These are phyloP conservation scores for Thermophis baileyi DNA, from an alignment of 2,113 vertebrate genomes.

Conservation along the genomic window DNA sequence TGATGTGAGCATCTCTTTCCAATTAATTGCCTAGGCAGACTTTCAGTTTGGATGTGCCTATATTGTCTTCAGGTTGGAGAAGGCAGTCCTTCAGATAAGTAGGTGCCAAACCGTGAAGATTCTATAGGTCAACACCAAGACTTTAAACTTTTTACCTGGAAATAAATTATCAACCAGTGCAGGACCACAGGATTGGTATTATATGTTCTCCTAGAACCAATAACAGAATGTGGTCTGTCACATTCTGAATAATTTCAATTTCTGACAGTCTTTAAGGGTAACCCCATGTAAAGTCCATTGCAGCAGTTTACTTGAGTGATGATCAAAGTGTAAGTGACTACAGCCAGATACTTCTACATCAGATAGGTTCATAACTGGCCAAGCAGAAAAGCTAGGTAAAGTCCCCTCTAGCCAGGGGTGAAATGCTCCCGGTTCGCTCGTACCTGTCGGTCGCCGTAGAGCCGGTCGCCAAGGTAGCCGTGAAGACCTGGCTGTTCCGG, in stretches of 20 bases:
- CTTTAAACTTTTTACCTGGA: not conserved
- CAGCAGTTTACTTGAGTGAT: not conserved
- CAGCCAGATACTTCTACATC: not conserved
- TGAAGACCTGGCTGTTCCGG: no score
- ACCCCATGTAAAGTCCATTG: not conserved
- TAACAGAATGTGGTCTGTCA: not conserved
- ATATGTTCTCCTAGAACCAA: not conserved
- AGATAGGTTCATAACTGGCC: not conserved
- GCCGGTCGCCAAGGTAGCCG: no score
- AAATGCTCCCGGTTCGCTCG: no score
- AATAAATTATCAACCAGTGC: not conserved
- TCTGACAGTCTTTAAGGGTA: not conserved
- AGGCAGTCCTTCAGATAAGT: not conserved
- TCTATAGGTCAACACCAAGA: not conserved
- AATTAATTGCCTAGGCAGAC: not conserved
- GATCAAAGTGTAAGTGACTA: not conserved
- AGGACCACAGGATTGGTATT: not conserved
- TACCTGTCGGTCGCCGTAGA: no score
- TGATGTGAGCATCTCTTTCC: not conserved
- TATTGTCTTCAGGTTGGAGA: not conserved
- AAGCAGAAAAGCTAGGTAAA: not conserved
- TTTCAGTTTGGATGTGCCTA: not conserved
- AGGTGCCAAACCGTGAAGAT: not conserved
- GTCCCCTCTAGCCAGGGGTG: no score
- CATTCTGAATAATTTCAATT: not conserved